These are phyloP conservation scores for Stenoptilia bipunctidactyla DNA, from an alignment of 2,888 invertebrate species.

Conservation along the genomic window DNA sequence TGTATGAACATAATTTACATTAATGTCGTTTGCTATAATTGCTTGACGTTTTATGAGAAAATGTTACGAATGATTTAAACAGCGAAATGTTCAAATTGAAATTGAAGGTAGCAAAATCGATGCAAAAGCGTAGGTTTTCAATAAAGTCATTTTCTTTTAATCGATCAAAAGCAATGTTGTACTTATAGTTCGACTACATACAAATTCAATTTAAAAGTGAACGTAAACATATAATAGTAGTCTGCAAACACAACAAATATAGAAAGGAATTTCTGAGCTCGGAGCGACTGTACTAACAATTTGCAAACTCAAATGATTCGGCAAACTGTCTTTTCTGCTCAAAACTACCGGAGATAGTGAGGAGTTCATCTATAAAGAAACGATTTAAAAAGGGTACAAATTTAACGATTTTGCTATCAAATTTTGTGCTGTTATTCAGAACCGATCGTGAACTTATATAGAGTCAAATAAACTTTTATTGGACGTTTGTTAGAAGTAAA, in stretches of 20 bases:
- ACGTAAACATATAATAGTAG: background rate
- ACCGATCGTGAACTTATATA: too few species aligned
- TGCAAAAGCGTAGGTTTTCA: too few species aligned
- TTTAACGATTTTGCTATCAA: conserved; percentile 9
- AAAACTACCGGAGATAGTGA: conserved; percentile 2
- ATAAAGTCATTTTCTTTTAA: too few species aligned
- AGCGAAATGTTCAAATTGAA: too few species aligned
- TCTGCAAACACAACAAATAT: background rate
- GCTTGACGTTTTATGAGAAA: too few species aligned
- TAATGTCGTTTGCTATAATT: too few species aligned
- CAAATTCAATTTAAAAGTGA: conserved; percentile 1
- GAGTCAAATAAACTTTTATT: too few species aligned
- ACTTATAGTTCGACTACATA: background rate
- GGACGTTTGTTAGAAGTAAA: too few species aligned
- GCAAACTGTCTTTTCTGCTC: conserved; percentile 15
- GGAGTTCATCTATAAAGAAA: conserved; percentile 8
- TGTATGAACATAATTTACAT: background rate
- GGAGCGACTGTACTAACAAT: conserved; percentile 16
- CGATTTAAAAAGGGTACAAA: conserved; percentile 28
- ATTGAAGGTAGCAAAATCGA: too few species aligned
- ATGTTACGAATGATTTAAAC: too few species aligned
- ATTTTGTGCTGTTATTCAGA: conserved; percentile 4
- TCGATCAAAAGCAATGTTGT: too few species aligned
- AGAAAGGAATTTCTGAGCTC: conserved; percentile 7
- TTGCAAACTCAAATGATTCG: conserved; percentile 22